Evolutionary conservation across 1,140 invertebrate genomes (phyloP).

Genomic region (Globodera ellingtonae): DNA sequence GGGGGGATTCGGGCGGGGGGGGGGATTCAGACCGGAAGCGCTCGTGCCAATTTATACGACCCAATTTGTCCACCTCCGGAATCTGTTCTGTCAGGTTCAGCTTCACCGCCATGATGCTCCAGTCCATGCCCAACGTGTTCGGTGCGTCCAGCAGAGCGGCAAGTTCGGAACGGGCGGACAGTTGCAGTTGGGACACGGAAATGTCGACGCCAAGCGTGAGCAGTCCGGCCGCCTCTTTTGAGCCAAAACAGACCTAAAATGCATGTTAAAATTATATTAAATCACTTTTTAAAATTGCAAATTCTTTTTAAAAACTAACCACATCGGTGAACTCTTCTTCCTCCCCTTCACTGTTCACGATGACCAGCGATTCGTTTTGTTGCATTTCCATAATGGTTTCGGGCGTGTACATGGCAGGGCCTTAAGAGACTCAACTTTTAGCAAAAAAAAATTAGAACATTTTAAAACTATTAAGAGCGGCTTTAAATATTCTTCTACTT

Average conservation of each 20-base stretch:
- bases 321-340: conserved; percentile 75
- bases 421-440: neutral
- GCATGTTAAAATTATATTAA: too few species aligned
- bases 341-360: conserved; percentile 70
- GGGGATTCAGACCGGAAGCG: too few species aligned
- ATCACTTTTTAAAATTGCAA: too few species aligned
- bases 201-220: conserved; percentile 69
- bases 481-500: neutral
- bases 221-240: conserved; percentile 67
- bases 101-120: conserved; percentile 79
- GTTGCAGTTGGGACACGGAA: conserved; percentile 69
- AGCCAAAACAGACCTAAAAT: conserved; percentile 71
- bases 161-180: conserved; percentile 68
- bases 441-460: neutral
- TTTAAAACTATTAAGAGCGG: neutral
- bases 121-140: conserved; percentile 79
- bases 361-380: conserved; percentile 66
- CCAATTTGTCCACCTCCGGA: conserved; percentile 66
- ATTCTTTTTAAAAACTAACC: conserved; percentile 34
- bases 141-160: conserved; percentile 75
- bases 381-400: conserved; percentile 72
- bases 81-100: conserved; percentile 72
- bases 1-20: too few species aligned
- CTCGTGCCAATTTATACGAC: neutral
- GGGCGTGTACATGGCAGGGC: conserved; percentile 68